These are phyloP conservation scores for Rotaria macrura DNA, from an alignment of 2,888 invertebrate species.

Conservation along the genomic window DNA sequence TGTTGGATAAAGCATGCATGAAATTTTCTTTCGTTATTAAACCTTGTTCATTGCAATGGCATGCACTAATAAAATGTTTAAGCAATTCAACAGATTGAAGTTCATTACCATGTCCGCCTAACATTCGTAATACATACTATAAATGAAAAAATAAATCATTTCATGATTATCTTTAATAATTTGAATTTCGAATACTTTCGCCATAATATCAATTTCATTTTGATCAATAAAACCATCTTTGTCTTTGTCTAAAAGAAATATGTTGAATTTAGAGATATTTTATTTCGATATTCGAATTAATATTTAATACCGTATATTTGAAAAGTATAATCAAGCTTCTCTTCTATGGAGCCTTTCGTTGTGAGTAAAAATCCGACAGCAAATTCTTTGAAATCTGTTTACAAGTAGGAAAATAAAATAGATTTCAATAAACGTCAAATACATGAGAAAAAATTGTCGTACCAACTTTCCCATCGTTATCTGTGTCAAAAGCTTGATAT, in stretches of 20 bases:
- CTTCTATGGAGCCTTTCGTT: neutral
- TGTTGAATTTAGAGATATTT: neutral
- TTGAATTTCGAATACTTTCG: neutral
- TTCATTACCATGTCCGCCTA: conserved; percentile 21
- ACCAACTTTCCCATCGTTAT: conserved; percentile 12
- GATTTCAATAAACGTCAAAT: neutral
- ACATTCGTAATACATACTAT: neutral
- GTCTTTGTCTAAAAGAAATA: neutral
- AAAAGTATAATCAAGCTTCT: conserved; percentile 20
- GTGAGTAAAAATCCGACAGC: conserved; percentile 1
- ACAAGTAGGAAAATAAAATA: neutral
- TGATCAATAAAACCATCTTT: conserved; percentile 17
- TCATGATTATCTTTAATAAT: neutral
- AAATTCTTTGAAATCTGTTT: conserved; percentile 5
- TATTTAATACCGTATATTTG: neutral
- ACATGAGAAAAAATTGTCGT: neutral
- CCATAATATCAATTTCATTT: conserved; percentile 9
- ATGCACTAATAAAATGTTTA: conserved; percentile 3
- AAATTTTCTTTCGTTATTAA: conserved; percentile 12
- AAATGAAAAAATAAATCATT: neutral
- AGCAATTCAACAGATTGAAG: neutral
- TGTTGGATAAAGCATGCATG: neutral
- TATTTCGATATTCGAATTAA: neutral
- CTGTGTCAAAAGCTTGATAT: neutral
- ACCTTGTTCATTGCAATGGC: conserved; percentile 5